Evolutionary conservation across 2,888 invertebrate genomes (phyloP).

Genomic region (Noctua comes): DNA sequence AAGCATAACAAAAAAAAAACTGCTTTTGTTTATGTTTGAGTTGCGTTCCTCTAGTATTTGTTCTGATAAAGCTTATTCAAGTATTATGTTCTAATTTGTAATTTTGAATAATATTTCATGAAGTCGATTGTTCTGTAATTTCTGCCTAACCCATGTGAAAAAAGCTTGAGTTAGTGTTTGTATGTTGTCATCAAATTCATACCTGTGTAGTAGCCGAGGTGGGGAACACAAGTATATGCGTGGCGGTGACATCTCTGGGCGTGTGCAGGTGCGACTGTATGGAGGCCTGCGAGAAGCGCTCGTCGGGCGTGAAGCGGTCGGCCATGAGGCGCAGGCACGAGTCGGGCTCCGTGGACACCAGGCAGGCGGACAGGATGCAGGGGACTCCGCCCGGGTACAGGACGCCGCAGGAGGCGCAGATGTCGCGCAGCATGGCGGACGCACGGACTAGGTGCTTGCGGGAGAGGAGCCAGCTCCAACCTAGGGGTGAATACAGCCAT

Average conservation of each 20-base stretch:
- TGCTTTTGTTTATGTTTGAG: neutral
- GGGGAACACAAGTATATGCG: slow-evolving; percentile 99
- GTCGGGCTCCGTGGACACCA: slow-evolving; percentile 98
- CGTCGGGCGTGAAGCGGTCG: slow-evolving; percentile 98
- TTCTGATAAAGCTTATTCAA: neutral
- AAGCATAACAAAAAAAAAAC: neutral
- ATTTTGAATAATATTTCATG: neutral
- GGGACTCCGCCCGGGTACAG: slow-evolving; percentile 96
- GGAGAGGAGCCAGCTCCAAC: slow-evolving; percentile 98
- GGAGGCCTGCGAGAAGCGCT: slow-evolving; percentile 96
- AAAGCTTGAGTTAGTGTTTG: neutral
- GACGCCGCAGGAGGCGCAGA: slow-evolving; percentile 96
- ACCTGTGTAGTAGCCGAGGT: slow-evolving; percentile 98
- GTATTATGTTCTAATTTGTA: neutral
- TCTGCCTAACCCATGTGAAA: neutral
- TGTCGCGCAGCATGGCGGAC: slow-evolving; percentile 96
- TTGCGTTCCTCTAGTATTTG: neutral
- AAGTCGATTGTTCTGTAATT: neutral
- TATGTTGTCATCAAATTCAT: neutral
- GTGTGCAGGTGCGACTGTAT: slow-evolving; percentile 97
- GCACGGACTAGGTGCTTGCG: slow-evolving; percentile 97
- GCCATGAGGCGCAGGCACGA: slow-evolving; percentile 96
- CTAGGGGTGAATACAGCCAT: slow-evolving; percentile 71
- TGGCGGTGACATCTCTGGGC: slow-evolving; percentile 98
- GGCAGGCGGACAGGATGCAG: slow-evolving; percentile 98